Percentiles rank a stretch among this genome's conserved stretches.
phyloP scores from a whole-genome alignment of 2,797 vertebrate genomes.

The Antrozous pallidus region DNA sequence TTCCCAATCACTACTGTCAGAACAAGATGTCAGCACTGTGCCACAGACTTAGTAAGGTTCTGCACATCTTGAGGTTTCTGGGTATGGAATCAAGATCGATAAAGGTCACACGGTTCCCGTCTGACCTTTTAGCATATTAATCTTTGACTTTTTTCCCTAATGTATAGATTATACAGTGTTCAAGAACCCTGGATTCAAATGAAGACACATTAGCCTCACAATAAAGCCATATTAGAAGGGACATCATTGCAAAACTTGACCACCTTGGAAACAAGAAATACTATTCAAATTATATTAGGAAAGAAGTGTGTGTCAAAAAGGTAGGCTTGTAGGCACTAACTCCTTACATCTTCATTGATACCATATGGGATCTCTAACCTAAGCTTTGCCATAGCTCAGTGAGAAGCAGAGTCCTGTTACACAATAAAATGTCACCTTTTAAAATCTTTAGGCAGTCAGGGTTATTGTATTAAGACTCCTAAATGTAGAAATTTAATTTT shows the following conservation, averaged over 20 bases:
- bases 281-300: not conserved
- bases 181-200: not conserved
- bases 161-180: not conserved
- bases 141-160: not conserved
- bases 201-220: not conserved
- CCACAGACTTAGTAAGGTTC: not conserved
- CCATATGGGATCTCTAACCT: not conserved
- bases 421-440: not conserved
- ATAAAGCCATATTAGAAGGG: not conserved
- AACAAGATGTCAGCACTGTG: not conserved
- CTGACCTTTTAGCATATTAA: not conserved
- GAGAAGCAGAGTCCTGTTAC: not conserved
- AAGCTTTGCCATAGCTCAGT: not conserved
- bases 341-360: not conserved
- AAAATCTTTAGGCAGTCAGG: conserved; percentile 46
- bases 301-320: not conserved
- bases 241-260: not conserved
- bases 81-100: not conserved
- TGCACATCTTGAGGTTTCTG: not conserved
- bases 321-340: not conserved
- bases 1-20: not conserved
- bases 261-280: not conserved
- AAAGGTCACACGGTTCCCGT: not conserved
- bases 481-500: conserved; percentile 66
- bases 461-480: conserved; percentile 58